Evolutionary conservation across 2,888 invertebrate species (phyloP).

Genomic region (Tigriopus californicus): DNA sequence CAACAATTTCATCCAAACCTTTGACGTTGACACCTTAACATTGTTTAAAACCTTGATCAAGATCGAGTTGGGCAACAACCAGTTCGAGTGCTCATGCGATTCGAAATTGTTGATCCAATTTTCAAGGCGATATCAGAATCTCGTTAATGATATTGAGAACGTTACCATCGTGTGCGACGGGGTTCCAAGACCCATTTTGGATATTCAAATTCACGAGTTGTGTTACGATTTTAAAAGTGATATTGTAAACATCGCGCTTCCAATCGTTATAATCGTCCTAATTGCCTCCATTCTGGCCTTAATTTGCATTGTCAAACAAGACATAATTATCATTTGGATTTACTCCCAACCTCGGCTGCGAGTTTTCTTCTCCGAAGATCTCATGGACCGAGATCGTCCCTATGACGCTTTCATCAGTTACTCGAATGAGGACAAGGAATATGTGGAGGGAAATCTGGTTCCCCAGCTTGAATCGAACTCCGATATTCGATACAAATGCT

Average conservation of each 20-base stretch:
- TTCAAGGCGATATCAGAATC: too few species aligned
- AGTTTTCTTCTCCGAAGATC: neutral
- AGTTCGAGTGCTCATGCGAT: too few species aligned
- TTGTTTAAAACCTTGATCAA: too few species aligned
- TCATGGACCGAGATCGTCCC: neutral
- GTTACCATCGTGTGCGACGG: too few species aligned
- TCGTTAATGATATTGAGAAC: too few species aligned
- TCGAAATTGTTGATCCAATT: too few species aligned
- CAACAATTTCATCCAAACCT: too few species aligned
- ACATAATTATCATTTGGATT: neutral
- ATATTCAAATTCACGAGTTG: neutral
- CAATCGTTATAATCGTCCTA: neutral
- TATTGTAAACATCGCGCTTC: neutral
- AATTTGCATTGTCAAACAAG: neutral
- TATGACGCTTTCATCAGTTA: neutral
- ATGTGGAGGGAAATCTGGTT: neutral
- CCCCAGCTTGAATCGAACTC: neutral
- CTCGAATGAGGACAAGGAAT: neutral
- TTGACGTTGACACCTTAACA: too few species aligned
- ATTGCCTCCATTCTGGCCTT: neutral
- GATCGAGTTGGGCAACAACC: too few species aligned
- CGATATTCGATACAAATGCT: neutral
- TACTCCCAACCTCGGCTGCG: neutral
- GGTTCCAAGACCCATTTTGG: too few species aligned
- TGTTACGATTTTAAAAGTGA: neutral